phyloP scores from a whole-genome alignment of 2,113 vertebrate genomes.

The Cebidichthys violaceus region DNA sequence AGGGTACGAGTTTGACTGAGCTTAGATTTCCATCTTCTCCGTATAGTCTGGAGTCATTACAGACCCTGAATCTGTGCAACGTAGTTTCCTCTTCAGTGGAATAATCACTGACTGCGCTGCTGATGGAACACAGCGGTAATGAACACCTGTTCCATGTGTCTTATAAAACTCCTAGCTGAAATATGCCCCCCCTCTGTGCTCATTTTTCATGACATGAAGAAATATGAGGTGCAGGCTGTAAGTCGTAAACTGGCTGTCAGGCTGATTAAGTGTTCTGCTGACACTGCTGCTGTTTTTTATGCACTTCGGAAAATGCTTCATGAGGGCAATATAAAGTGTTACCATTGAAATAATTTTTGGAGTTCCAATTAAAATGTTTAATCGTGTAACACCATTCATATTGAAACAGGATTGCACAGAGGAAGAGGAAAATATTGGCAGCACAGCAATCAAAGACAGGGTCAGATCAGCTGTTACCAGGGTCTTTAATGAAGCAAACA shows the following conservation, averaged over 20 bases:
- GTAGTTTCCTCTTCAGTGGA: not conserved
- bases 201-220: constrained; percentile 1
- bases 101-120: not conserved
- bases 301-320: not conserved
- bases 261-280: not conserved
- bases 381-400: too few species aligned
- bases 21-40: not conserved
- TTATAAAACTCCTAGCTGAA: not conserved
- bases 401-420: too few species aligned
- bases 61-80: not conserved
- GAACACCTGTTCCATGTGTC: not conserved
- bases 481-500: too few species aligned
- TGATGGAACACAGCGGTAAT: not conserved
- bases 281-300: not conserved
- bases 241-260: not conserved
- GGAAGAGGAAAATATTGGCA: too few species aligned
- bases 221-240: constrained; percentile 1
- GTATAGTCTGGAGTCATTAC: not conserved
- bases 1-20: not conserved
- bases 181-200: not conserved
- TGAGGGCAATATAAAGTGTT: too few species aligned
- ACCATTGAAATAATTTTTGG: too few species aligned
- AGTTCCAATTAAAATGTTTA: too few species aligned
- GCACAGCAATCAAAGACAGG: too few species aligned
- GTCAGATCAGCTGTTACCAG: too few species aligned